Evolutionary conservation across 2,888 invertebrate species (phyloP).

Genomic region (Apamea crenata): DNA sequence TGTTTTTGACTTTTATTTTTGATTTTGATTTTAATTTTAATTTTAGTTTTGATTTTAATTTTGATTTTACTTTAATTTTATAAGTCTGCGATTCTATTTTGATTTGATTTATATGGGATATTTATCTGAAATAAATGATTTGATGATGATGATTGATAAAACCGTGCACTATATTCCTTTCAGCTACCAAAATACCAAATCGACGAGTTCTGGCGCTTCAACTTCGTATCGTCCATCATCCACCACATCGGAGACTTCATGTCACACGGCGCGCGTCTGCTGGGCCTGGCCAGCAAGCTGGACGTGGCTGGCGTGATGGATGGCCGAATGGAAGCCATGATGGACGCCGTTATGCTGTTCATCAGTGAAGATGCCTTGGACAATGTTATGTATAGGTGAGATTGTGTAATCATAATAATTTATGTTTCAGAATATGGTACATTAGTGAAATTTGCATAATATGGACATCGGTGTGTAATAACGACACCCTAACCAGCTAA

Average conservation of each 20-base stretch:
- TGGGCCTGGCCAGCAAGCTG: constrained; percentile 84
- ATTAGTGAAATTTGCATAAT: background rate
- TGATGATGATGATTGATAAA: no score
- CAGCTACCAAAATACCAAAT: constrained; percentile 83
- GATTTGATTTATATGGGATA: no score
- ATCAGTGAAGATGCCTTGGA: constrained; percentile 86
- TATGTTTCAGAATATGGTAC: no score
- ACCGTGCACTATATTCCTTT: constrained; percentile 3
- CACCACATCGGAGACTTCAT: constrained; percentile 80
- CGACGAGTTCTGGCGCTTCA: constrained; percentile 86
- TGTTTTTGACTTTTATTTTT: no score
- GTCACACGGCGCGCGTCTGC: constrained; percentile 82
- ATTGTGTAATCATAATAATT: background rate
- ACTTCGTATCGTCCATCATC: constrained; percentile 86
- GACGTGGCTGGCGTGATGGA: constrained; percentile 77
- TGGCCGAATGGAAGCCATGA: constrained; percentile 80
- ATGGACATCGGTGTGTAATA: background rate
- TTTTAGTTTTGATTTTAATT: no score
- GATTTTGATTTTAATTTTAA: no score
- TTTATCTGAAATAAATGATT: no score
- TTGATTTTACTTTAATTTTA: no score
- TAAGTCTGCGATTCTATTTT: no score
- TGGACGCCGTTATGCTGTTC: constrained; percentile 85
- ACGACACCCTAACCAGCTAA: background rate
- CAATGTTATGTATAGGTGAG: constrained; percentile 85